A percentile compares a stretch with the other conserved stretches of the same genome.
These are phyloP conservation scores for Trichoplusia ni DNA, from an alignment of 1,140 invertebrate species.

Conservation along the genomic window DNA sequence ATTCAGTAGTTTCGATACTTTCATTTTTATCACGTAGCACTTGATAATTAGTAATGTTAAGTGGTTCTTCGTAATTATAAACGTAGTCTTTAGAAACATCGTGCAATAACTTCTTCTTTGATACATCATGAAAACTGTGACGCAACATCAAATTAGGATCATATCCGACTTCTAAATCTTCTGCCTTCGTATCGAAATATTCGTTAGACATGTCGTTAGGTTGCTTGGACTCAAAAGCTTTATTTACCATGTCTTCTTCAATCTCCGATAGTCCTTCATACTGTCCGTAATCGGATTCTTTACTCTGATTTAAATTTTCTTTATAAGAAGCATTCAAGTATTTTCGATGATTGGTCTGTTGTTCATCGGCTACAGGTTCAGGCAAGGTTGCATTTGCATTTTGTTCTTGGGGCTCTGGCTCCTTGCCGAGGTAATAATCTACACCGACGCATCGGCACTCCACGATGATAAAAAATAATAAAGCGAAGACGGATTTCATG, in stretches of 20 bases:
- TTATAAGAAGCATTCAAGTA: not conserved
- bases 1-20: not conserved
- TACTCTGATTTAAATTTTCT: not conserved
- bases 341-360: not conserved
- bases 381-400: not conserved
- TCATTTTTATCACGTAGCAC: not conserved
- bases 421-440: slow-evolving; percentile 42
- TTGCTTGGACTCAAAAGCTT: slow-evolving; percentile 18
- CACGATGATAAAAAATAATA: slow-evolving; percentile 12
- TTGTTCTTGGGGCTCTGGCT: not conserved
- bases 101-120: not conserved
- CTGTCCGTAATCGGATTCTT: not conserved
- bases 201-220: not conserved
- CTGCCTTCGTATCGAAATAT: not conserved
- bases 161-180: not conserved
- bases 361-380: not conserved
- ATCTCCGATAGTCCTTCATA: slow-evolving; percentile 6
- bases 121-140: not conserved
- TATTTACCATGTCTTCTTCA: slow-evolving; percentile 1
- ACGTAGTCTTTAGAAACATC: slow-evolving; percentile 52
- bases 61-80: slow-evolving; percentile 39
- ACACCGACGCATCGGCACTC: slow-evolving; percentile 35
- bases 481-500: not conserved
- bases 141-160: not conserved
- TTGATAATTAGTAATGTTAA: not conserved